phyloP scores from a whole-genome alignment of 2,113 vertebrate species.

The Psammodynastes pulverulentus region DNA sequence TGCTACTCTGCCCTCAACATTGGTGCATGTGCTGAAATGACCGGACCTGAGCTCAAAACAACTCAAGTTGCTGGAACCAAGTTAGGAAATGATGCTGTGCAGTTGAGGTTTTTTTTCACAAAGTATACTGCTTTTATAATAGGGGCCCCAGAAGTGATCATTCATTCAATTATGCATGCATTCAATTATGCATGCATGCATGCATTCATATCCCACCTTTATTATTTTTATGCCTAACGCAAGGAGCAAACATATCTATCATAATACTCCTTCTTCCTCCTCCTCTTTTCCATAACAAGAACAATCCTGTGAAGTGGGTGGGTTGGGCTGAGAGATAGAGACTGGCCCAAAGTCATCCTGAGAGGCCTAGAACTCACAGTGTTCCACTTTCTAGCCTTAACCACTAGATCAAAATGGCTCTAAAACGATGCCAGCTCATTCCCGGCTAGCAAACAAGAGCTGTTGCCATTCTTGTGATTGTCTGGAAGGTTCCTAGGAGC shows the following conservation, averaged over 20 bases:
- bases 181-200: no score
- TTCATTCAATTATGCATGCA: no score
- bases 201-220: constrained; percentile 30
- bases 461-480: no score
- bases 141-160: not conserved
- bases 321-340: no score
- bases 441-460: no score
- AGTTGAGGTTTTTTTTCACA: not conserved
- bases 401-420: not conserved
- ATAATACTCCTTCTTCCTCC: not conserved
- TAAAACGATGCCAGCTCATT: not conserved
- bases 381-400: not conserved
- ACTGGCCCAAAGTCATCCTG: no score
- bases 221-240: not conserved
- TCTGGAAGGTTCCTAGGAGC: no score
- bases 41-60: not conserved
- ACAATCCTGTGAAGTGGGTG: no score
- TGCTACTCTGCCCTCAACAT: not conserved
- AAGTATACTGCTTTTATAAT: not conserved
- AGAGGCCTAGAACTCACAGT: no score
- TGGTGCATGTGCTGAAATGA: not conserved
- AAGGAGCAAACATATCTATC: not conserved
- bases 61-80: not conserved
- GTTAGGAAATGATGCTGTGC: not conserved
- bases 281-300: not conserved